Evolutionary conservation across 2,888 invertebrate species (phyloP).

Genomic region (Erynnis tages): DNA sequence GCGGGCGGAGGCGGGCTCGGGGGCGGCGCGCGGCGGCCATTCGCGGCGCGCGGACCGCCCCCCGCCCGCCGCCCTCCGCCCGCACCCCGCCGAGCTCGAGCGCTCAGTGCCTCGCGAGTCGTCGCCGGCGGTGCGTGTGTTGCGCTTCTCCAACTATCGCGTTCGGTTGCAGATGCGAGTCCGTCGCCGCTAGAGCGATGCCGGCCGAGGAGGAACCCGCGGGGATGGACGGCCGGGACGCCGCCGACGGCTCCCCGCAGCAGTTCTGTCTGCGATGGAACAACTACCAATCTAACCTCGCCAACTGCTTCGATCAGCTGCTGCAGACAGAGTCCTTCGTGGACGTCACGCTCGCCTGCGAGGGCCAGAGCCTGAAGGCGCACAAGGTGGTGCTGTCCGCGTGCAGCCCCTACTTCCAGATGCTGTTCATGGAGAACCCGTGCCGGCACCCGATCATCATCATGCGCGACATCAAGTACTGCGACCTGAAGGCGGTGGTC

Average conservation of each 20-base stretch:
- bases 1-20: constrained; percentile 43
- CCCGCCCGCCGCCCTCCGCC: constrained; percentile 50
- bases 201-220: constrained; percentile 77
- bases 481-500: constrained; percentile 93
- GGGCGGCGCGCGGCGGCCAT: constrained; percentile 51
- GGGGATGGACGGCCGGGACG: constrained; percentile 66
- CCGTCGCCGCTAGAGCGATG: constrained; percentile 60
- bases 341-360: constrained; percentile 95
- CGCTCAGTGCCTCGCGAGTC: constrained; percentile 69
- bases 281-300: constrained; percentile 94
- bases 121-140: constrained; percentile 57
- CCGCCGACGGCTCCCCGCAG: constrained; percentile 85
- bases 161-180: constrained; percentile 72
- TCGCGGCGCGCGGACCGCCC: constrained; percentile 46
- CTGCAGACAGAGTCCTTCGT: constrained; percentile 94
- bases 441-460: constrained; percentile 97
- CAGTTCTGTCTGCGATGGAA: constrained; percentile 97
- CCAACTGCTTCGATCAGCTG: constrained; percentile 94
- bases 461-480: constrained; percentile 94
- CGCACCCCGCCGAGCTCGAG: constrained; percentile 50
- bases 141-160: constrained; percentile 45
- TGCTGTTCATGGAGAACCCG: constrained; percentile 94
- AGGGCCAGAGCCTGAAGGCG: constrained; percentile 94
- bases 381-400: constrained; percentile 97
- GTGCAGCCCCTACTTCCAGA: constrained; percentile 96